phyloP scores from a whole-genome alignment of 2,113 vertebrate genomes.

The Cacatua alba region DNA sequence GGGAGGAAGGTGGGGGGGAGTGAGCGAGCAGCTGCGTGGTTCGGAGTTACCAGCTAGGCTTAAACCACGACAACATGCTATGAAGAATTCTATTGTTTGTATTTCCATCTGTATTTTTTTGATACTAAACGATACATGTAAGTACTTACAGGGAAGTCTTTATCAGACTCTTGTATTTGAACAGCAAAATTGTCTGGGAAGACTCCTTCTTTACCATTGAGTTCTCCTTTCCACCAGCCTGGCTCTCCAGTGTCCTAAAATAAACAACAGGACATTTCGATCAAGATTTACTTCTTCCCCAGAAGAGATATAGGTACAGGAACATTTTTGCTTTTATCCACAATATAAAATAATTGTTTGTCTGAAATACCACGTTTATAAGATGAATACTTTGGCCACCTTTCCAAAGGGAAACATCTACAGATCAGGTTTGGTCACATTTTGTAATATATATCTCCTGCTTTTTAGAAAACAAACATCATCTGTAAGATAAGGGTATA shows the following conservation, averaged over 20 bases:
- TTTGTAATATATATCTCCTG: neutral
- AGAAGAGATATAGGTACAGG: neutral
- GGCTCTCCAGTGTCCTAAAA: constrained; percentile 89
- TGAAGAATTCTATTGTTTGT: neutral
- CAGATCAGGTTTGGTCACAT: neutral
- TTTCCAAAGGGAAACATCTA: neutral
- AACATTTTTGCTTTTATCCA: neutral
- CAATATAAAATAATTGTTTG: neutral
- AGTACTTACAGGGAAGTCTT: constrained; percentile 86
- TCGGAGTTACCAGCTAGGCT: too few species aligned
- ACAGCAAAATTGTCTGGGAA: constrained; percentile 93
- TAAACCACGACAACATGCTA: too few species aligned
- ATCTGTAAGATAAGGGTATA: neutral
- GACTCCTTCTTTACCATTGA: constrained; percentile 88
- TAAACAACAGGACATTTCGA: neutral
- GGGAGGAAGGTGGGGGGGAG: too few species aligned
- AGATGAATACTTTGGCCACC: neutral
- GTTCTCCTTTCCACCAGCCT: constrained; percentile 94
- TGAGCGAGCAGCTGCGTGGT: too few species aligned
- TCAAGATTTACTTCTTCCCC: neutral
- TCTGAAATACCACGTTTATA: neutral
- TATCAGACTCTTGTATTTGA: constrained; percentile 85
- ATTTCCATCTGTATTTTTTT: neutral
- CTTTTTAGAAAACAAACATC: too few species aligned
- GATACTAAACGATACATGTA: neutral